These are phyloP conservation scores for Agriotes lineatus DNA, from an alignment of 2,888 invertebrate species.

Conservation along the genomic window DNA sequence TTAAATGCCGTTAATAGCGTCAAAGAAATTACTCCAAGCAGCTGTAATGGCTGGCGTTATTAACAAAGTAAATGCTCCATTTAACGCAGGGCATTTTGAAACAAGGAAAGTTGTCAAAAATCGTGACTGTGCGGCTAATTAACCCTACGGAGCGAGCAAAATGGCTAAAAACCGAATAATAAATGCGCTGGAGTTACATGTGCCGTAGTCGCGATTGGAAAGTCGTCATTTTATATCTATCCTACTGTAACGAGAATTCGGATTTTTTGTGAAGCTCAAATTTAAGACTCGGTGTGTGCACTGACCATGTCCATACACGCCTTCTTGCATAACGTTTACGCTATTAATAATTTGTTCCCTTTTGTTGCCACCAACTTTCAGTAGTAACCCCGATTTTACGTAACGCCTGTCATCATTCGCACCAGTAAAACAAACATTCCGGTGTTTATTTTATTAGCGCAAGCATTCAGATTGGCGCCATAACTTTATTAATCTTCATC, in stretches of 20 bases:
- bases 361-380: conserved; percentile 25
- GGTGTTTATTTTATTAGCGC: too few species aligned
- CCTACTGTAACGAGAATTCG: conserved; percentile 30
- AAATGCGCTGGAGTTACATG: conserved; percentile 6
- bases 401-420: too few species aligned
- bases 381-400: conserved; percentile 6
- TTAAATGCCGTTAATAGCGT: background rate
- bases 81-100: conserved; percentile 12
- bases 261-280: conserved; percentile 29
- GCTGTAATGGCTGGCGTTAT: background rate
- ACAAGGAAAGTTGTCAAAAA: conserved; percentile 22
- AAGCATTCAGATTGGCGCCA: too few species aligned
- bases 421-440: too few species aligned
- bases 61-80: conserved; percentile 11
- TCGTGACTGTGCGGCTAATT: conserved; percentile 6
- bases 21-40: background rate
- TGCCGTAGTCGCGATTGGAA: conserved; percentile 29
- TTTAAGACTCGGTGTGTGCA: conserved; percentile 39
- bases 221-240: conserved; percentile 27
- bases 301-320: conserved; percentile 42
- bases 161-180: conserved; percentile 11
- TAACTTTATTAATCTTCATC: too few species aligned
- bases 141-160: background rate
- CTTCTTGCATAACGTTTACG: conserved; percentile 36
- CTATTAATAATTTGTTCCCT: conserved; percentile 33